Evolutionary conservation across 2,113 vertebrate species (phyloP).

Genomic region (Gymnobelideus leadbeateri): DNA sequence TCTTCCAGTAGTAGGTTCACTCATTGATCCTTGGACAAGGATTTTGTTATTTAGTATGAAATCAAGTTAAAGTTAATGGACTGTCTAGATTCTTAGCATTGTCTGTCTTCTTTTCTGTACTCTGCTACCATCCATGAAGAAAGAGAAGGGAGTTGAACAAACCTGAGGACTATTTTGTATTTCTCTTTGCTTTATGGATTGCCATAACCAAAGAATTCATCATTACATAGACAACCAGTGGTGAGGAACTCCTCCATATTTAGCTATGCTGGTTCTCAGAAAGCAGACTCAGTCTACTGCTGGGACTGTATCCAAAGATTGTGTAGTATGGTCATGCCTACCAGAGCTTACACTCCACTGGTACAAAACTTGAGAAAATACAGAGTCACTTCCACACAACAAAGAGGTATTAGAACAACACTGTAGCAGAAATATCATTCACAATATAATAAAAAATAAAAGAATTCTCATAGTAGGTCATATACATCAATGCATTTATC

Average conservation of each 20-base stretch:
- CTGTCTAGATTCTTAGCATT: neutral
- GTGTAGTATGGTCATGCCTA: neutral
- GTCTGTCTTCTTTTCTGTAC: neutral
- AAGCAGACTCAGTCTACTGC: neutral
- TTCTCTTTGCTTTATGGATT: neutral
- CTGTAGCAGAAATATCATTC: neutral
- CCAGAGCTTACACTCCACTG: neutral
- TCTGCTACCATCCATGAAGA: neutral
- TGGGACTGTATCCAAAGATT: neutral
- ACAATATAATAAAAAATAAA: neutral
- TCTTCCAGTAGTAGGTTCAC: neutral
- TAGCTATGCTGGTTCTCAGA: neutral
- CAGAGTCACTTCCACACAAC: neutral
- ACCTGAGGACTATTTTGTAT: neutral
- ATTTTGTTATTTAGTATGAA: neutral
- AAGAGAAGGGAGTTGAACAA: neutral
- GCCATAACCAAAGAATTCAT: neutral
- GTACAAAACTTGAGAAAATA: neutral
- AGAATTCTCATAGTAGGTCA: neutral
- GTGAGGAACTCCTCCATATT: neutral
- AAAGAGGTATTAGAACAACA: neutral
- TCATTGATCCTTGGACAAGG: neutral
- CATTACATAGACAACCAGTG: neutral
- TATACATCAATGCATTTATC: neutral
- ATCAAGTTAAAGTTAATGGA: neutral